phyloP scores from a whole-genome alignment of 2,113 vertebrate species.

The Cariama cristata region DNA sequence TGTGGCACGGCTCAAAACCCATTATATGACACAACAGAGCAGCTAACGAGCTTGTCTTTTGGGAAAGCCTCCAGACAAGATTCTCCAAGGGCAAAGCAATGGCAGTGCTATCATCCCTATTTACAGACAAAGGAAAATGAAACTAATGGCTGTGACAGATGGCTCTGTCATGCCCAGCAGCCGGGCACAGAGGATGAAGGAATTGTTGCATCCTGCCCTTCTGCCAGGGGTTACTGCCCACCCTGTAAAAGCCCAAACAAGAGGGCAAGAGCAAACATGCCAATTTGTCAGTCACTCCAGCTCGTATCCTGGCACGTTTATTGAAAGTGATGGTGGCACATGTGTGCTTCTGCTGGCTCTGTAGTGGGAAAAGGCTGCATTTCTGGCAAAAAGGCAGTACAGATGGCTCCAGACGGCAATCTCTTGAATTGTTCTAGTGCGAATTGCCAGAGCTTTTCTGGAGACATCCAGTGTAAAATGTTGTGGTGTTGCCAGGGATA shows the following conservation, averaged over 20 bases:
- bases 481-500: not conserved
- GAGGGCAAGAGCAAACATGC: not conserved
- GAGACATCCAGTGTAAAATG: not conserved
- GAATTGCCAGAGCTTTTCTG: conserved; percentile 29
- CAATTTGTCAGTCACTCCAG: not conserved
- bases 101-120: not conserved
- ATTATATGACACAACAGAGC: not conserved
- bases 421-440: not conserved
- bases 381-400: not conserved
- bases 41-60: not conserved
- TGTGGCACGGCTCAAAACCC: not conserved
- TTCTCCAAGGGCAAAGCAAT: conserved; percentile 28
- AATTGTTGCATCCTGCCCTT: not conserved
- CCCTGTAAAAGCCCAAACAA: not conserved
- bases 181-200: not conserved
- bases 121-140: not conserved
- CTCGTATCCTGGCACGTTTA: not conserved
- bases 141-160: not conserved
- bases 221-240: conserved; percentile 12
- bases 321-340: not conserved
- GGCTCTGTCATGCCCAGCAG: not conserved
- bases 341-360: not conserved
- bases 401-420: conserved; percentile 45
- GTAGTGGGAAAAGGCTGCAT: rapidly evolving
- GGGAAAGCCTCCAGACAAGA: not conserved